Base-by-base conservation (phyloP, 1,140 invertebrate species). In the Tenebrio molitor region DNA sequence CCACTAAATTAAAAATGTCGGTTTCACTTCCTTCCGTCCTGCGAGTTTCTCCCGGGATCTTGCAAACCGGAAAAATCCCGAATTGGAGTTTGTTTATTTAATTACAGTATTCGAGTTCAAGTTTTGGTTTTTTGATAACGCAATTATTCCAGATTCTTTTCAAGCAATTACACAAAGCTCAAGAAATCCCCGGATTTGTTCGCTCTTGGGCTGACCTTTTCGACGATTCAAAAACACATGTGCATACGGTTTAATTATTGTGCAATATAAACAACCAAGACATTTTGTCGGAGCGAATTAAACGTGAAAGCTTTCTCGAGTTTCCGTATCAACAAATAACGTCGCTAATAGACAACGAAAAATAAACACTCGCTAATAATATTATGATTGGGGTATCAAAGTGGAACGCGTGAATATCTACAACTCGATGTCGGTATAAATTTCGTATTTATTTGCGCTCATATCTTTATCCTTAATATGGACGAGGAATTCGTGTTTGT, bases 1-100 rank as follows among this genome's bases (percentile, higher is more conserved):
- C 64, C 64, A 66, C 36, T 66, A 66, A 66, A 66, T 66, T 66
- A 66, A 66, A 66, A 66, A 44, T 46, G 34, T 66, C 42, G 39
- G 64, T 66, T 46, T 66, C 42, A 66, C 39, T 66, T 66, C 42
- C 42, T 66, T 58, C 50, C 50, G 50, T 58, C 23, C 50, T 34
- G 1, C 23, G 4, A 58, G 50, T 58, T 58, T 12, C 50, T 58
- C 50, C 6, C n/a, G 50, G 50, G 50, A 58, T 58, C 29, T 29
- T 58, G 7, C 50, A 58, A 58, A 23, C 12, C 21, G 50, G 23
- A 17, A 58, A 58, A 58, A 53, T 53, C 46, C 1, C 21, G 46
- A 53, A 58, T 58, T 58, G 50, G 50, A 58, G 19, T 58, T 50
- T 58, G 50, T 58, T 58, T 58, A 58, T 58, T 58, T 58, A 58